These are phyloP conservation scores for Pyrgus malvae DNA, from an alignment of 2,888 invertebrate genomes.

Conservation along the genomic window DNA sequence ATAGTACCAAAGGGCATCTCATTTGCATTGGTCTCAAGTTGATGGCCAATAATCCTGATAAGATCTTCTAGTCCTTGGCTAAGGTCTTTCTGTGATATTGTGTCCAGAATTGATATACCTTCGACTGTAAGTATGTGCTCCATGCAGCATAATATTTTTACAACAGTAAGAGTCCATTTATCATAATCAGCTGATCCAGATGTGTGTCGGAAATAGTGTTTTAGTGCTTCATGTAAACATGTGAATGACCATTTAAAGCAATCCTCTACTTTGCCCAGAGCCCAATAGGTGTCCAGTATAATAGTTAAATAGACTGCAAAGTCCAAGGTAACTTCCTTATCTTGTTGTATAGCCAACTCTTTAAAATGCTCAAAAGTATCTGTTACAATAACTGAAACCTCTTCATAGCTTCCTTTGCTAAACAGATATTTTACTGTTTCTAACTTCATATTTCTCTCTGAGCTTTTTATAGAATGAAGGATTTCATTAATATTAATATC, in stretches of 20 bases:
- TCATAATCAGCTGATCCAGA: conserved; percentile 68
- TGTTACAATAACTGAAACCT: conserved; percentile 85
- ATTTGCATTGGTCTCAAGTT: conserved; percentile 87
- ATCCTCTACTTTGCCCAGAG: conserved; percentile 81
- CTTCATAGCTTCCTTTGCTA: conserved; percentile 83
- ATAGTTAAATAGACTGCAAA: conserved; percentile 82
- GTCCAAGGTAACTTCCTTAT: conserved; percentile 74
- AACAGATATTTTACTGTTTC: conserved; percentile 86
- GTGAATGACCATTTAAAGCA: conserved; percentile 90
- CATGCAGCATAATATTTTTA: conserved; percentile 71
- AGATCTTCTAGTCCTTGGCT: conserved; percentile 88
- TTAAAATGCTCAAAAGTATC: conserved; percentile 84
- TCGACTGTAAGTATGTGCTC: conserved; percentile 70
- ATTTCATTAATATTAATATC: conserved; percentile 60
- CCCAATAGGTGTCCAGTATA: conserved; percentile 85
- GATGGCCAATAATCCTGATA: conserved; percentile 88
- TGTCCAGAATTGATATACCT: conserved; percentile 73
- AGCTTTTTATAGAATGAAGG: conserved; percentile 58
- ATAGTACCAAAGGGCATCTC: conserved; percentile 87
- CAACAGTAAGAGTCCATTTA: conserved; percentile 69
- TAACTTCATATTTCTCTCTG: conserved; percentile 79
- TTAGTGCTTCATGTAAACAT: conserved; percentile 88
- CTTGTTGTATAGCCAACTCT: conserved; percentile 61
- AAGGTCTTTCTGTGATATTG: conserved; percentile 81
- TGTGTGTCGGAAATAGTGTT: conserved; percentile 80